These are phyloP conservation scores for Folsomia candida DNA, from an alignment of 2,888 invertebrate genomes.

Conservation along the genomic window DNA sequence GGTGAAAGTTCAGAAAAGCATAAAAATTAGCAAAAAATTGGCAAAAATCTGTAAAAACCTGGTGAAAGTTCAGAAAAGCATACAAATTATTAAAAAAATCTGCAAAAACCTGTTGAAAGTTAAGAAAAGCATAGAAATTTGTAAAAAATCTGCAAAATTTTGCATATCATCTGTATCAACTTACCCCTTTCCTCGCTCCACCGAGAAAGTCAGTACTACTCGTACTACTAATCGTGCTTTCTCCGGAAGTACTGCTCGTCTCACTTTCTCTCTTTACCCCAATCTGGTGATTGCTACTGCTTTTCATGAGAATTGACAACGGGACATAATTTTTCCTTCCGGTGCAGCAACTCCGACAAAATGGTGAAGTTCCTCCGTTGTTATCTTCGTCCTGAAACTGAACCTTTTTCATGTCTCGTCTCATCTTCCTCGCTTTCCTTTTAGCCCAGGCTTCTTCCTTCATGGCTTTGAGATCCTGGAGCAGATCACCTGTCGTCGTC, in stretches of 20 bases:
- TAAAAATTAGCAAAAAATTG: neutral
- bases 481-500: too few relatives aligned
- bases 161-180: too few relatives aligned
- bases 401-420: neutral
- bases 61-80: neutral
- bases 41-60: too few relatives aligned
- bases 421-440: conserved; percentile 3
- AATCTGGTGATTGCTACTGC: neutral
- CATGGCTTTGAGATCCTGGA: conserved; percentile 2
- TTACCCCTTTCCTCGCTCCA: too few relatives aligned
- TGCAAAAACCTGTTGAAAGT: neutral
- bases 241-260: neutral
- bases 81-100: neutral
- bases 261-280: neutral
- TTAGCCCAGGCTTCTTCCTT: conserved; percentile 10
- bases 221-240: neutral
- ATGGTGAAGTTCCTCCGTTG: neutral
- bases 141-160: too few relatives aligned
- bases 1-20: too few relatives aligned
- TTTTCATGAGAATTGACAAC: too few relatives aligned
- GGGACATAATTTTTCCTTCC: neutral
- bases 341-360: conserved; percentile 1
- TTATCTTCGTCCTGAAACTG: conserved; percentile 5
- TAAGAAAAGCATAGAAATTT: too few relatives aligned
- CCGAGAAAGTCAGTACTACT: too few relatives aligned